These are phyloP conservation scores for Geothlypis trichas DNA, from an alignment of 2,113 vertebrate species.

Conservation along the genomic window DNA sequence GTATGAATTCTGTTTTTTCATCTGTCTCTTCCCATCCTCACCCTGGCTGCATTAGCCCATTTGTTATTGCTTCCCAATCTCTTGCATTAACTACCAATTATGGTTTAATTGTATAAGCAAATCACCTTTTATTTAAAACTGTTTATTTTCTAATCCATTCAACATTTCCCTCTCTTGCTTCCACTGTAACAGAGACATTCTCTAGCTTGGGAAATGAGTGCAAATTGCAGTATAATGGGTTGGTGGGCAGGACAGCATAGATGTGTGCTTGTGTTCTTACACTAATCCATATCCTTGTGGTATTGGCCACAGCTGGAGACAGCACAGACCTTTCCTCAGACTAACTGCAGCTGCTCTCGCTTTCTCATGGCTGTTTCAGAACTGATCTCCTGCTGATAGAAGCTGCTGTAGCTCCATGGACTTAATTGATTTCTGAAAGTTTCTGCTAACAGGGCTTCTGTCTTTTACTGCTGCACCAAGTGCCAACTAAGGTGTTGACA, in stretches of 20 bases:
- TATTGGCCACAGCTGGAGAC: background rate
- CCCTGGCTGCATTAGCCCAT: background rate
- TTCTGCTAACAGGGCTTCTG: background rate
- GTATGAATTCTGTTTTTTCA: background rate
- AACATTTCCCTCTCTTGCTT: background rate
- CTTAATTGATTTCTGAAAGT: background rate
- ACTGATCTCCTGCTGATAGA: background rate
- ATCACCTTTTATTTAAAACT: background rate
- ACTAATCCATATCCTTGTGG: background rate
- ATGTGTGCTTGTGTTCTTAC: background rate
- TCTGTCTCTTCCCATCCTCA: background rate
- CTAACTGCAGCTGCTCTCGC: background rate
- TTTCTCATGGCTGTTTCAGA: background rate
- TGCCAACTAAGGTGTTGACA: background rate
- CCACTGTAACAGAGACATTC: background rate
- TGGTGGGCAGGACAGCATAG: background rate
- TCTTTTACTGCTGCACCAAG: background rate
- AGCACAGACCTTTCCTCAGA: background rate
- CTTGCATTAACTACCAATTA: background rate
- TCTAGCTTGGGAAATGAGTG: background rate
- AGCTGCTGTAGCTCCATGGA: background rate
- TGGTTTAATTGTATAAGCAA: background rate
- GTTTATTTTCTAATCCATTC: background rate
- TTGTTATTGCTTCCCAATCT: background rate
- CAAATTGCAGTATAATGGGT: background rate